Evolutionary conservation across 23 tunicate genomes (phyloP), one percentile per base, ranked within the genome.

Genomic region (Halocynthia aurantium): DNA sequence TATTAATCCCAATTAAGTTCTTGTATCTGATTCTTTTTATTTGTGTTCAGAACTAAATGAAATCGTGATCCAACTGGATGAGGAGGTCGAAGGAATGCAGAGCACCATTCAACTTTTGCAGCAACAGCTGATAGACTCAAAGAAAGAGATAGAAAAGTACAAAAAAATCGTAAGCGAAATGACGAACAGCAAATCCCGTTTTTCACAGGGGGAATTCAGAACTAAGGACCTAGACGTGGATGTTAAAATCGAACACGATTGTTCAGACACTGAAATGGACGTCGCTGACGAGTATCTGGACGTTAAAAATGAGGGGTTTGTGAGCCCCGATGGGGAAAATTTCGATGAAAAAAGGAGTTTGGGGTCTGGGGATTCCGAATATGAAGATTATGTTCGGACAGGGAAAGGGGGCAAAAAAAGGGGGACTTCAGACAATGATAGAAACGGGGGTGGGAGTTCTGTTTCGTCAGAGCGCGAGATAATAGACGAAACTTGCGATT

Each of bases 31-130:
- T 15, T 68, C 18, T 20, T 72, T 72, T 74, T 52, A 19, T 82
- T 67, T 67, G 57, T 10, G 60, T 70, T 8, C 86, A 85, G 99
- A 96, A 69, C 72, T 87, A 8, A 92, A 96, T 51, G 96, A 89
- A 58, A 90, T 96, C 77, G 99, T 96, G 10, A 82, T 89, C 64
- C 96, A 89, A 63, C 93, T 96, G 57, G 99, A 96, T 64, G 99
- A 96, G 50, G 99, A 96, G 65, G 96, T 89, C 7, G 99, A 96
- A 76, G 99, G 97, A 52, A 85, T 96, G 89, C 96, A 96, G 60
- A 80, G 94, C 50, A 92, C 98, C 18, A 92, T 92, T 10, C 90
- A 92, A 80, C 93, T 74, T 7, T 80, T 92, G 7, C 98, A 92
- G 76, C 88, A 86, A 71, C 96, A 89, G 65, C 82, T 89, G 50